A percentile compares a stretch with the other conserved stretches of the same genome.
Evolutionary conservation across 2,797 vertebrate species (phyloP).

Genomic region (Adelosebastes latens): DNA sequence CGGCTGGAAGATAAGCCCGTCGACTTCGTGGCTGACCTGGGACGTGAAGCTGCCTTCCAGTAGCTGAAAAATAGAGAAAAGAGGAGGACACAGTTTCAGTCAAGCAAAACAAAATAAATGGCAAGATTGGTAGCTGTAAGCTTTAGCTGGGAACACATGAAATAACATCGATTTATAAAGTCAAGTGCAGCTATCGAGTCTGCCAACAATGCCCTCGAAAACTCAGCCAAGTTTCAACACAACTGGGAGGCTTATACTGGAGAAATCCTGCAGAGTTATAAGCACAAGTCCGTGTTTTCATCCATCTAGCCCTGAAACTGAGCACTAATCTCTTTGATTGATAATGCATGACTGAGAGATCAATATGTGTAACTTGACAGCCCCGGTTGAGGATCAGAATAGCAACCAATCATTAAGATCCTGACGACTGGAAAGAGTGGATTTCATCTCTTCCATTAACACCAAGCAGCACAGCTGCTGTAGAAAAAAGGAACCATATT

Average conservation of each 20-base stretch:
- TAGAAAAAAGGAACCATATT: conserved; percentile 18
- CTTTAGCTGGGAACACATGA: conserved; percentile 9
- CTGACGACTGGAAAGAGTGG: conserved; percentile 24
- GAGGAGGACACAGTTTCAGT: conserved; percentile 17
- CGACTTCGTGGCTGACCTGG: conserved; percentile 98
- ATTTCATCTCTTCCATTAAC: conserved; percentile 52
- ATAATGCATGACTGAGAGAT: conserved; percentile 42
- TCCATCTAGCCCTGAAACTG: conserved; percentile 14
- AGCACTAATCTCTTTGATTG: conserved; percentile 32
- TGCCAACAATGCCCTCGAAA: conserved; percentile 10
- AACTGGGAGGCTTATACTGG: neutral
- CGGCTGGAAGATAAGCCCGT: conserved; percentile 98
- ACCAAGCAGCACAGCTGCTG: conserved; percentile 22
- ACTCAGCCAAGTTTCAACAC: conserved; percentile 3
- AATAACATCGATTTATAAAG: conserved; percentile 38
- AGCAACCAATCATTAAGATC: conserved; percentile 46
- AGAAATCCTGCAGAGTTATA: conserved; percentile 10
- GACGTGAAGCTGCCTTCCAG: conserved; percentile 97
- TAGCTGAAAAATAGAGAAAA: conserved; percentile 81
- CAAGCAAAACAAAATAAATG: conserved; percentile 29
- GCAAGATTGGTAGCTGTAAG: conserved; percentile 15
- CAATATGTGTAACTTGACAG: conserved; percentile 41
- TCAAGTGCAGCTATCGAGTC: neutral
- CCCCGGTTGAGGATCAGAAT: conserved; percentile 36
- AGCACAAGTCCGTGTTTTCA: conserved; percentile 26